Conservation (phyloP, 2,888 invertebrate species). For the Fissipunctia ypsillon region DNA sequence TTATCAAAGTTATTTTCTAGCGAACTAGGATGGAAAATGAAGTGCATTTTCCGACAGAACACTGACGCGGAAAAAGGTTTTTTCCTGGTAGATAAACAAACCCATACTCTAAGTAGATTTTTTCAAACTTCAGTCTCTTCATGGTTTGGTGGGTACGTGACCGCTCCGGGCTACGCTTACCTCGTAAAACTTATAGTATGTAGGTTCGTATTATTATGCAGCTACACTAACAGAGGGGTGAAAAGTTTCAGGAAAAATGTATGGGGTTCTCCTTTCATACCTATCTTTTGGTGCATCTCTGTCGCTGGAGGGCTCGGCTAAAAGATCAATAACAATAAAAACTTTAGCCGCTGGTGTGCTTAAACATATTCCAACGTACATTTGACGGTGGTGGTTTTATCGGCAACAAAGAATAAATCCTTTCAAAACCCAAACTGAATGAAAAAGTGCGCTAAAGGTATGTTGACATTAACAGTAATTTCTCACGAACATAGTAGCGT, state of each 20-base stretch:
- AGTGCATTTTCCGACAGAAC: slow-evolving; percentile 16
- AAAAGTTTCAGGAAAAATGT: slow-evolving; percentile 51
- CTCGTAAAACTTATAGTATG: slow-evolving; percentile 51
- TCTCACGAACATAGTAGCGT: slow-evolving; percentile 16
- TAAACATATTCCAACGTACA: slow-evolving; percentile 19
- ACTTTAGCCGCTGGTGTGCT: slow-evolving; percentile 22
- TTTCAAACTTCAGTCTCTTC: slow-evolving; percentile 33
- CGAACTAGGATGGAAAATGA: neutral
- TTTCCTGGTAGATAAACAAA: slow-evolving; percentile 27
- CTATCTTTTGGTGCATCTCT: slow-evolving; percentile 57
- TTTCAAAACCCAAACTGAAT: slow-evolving; percentile 1
- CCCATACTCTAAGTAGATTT: slow-evolving; percentile 16
- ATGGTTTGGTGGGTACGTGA: slow-evolving; percentile 40
- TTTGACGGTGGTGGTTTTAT: slow-evolving; percentile 13
- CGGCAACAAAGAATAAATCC: neutral
- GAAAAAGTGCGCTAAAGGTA: neutral
- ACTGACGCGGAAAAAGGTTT: slow-evolving; percentile 15
- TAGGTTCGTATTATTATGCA: slow-evolving; percentile 50
- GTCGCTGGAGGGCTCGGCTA: slow-evolving; percentile 45
- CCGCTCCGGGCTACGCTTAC: slow-evolving; percentile 45
- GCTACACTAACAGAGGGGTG: slow-evolving; percentile 40
- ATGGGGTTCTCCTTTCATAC: slow-evolving; percentile 53
- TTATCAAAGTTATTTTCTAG: slow-evolving; percentile 32
- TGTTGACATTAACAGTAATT: slow-evolving; percentile 28
- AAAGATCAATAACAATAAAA: slow-evolving; percentile 46